These are phyloP conservation scores for Miniopterus natalensis DNA, from an alignment of 2,113 vertebrate species.

Conservation along the genomic window DNA sequence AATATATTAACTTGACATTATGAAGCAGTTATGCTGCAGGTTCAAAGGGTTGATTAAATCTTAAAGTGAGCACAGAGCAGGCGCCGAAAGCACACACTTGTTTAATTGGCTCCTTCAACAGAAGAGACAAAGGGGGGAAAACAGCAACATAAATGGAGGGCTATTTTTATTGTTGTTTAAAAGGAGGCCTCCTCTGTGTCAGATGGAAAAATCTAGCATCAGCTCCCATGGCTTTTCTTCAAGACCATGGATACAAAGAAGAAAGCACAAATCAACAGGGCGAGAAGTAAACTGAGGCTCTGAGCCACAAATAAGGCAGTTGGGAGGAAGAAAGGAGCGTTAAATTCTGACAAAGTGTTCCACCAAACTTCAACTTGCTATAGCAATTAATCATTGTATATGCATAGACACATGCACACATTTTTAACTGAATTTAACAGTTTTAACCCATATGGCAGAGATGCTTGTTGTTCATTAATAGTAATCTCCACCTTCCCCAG, in stretches of 20 bases:
- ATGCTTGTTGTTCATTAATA: background rate
- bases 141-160: background rate
- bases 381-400: background rate
- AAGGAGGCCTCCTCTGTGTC: constrained; percentile 19
- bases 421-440: background rate
- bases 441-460: constrained; percentile 14
- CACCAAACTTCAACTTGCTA: background rate
- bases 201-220: constrained; percentile 32
- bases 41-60: constrained; percentile 68
- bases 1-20: constrained; percentile 76
- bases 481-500: background rate
- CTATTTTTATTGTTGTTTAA: constrained; percentile 67
- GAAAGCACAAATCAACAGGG: background rate
- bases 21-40: constrained; percentile 58
- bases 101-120: constrained; percentile 59
- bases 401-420: background rate
- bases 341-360: background rate
- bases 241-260: background rate
- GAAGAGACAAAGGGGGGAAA: background rate
- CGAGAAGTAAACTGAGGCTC: constrained; percentile 38
- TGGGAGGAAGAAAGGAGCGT: background rate
- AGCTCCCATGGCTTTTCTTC: background rate
- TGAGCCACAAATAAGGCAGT: background rate
- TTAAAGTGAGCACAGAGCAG: constrained; percentile 44
- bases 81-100: background rate